A percentile compares a stretch with the other conserved stretches of the same genome.
phyloP scores from a whole-genome alignment of 2,888 invertebrate genomes.

The Cephus spinipes region DNA sequence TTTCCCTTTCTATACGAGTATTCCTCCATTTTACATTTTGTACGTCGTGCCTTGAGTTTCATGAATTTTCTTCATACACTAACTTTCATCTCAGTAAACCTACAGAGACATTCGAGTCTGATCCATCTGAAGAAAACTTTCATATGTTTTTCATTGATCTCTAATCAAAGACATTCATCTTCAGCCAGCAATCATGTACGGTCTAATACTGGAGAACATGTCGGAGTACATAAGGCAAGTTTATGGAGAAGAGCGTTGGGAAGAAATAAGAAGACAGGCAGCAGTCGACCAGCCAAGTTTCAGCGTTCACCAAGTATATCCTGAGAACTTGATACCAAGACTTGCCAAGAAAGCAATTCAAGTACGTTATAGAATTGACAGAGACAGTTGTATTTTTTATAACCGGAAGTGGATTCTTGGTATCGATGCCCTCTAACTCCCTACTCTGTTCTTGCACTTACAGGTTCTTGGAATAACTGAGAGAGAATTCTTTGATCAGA shows the following conservation, averaged over 20 bases:
- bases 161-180: not conserved
- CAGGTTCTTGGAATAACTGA: conserved; percentile 90
- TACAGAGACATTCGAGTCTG: not conserved
- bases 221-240: conserved; percentile 91
- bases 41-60: not conserved
- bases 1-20: not conserved
- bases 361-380: conserved; percentile 66
- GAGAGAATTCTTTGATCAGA: conserved; percentile 91
- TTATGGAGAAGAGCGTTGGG: conserved; percentile 97
- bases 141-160: not conserved
- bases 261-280: conserved; percentile 86
- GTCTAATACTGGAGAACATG: conserved; percentile 92
- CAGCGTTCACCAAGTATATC: conserved; percentile 93
- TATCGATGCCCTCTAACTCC: not conserved
- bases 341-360: conserved; percentile 88
- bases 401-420: not conserved
- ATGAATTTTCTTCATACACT: not conserved
- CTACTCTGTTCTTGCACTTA: not conserved
- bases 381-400: not conserved
- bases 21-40: not conserved
- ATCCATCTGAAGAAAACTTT: not conserved
- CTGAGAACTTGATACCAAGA: conserved; percentile 87
- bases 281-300: conserved; percentile 90
- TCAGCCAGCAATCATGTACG: conserved; percentile 80
- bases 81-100: not conserved